A percentile compares a stretch with the other conserved stretches of the same genome.
Conservation (phyloP, 2,797 vertebrate species). For the Muscicapa striata region DNA sequence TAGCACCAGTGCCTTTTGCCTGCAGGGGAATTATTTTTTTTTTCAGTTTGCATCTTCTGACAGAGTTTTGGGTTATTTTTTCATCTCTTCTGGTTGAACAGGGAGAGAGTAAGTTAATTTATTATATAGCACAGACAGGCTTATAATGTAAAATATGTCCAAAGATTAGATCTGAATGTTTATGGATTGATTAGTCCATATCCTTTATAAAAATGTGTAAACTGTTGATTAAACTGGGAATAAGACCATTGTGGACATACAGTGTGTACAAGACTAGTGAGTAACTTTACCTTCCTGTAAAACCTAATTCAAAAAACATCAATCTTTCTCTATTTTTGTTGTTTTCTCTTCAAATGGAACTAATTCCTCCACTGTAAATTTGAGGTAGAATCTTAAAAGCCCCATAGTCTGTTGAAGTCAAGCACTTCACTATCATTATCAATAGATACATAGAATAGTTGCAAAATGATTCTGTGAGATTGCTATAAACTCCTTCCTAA, state of each 20-base stretch:
- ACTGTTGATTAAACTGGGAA: slow-evolving; percentile 22
- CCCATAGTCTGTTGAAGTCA: background rate
- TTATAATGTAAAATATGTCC: background rate
- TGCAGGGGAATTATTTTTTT: background rate
- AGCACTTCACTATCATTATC: background rate
- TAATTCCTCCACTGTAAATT: background rate
- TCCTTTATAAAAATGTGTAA: background rate
- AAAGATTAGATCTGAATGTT: slow-evolving; percentile 5
- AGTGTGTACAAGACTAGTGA: background rate
- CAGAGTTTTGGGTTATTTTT: background rate
- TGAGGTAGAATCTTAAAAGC: background rate
- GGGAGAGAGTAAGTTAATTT: background rate
- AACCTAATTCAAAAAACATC: background rate
- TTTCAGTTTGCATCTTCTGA: slow-evolving; percentile 30
- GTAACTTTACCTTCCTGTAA: background rate
- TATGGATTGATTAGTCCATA: background rate
- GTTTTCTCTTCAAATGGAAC: background rate
- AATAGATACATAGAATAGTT: background rate
- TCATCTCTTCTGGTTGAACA: background rate
- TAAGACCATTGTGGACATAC: background rate
- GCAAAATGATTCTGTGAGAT: background rate
- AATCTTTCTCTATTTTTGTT: background rate
- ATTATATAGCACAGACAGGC: background rate
- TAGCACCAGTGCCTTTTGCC: slow-evolving; percentile 18
- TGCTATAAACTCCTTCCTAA: background rate